Percentiles rank a stretch among this genome's conserved stretches.
phyloP scores from a whole-genome alignment of 2,113 vertebrate genomes.

The Clinocottus analis region DNA sequence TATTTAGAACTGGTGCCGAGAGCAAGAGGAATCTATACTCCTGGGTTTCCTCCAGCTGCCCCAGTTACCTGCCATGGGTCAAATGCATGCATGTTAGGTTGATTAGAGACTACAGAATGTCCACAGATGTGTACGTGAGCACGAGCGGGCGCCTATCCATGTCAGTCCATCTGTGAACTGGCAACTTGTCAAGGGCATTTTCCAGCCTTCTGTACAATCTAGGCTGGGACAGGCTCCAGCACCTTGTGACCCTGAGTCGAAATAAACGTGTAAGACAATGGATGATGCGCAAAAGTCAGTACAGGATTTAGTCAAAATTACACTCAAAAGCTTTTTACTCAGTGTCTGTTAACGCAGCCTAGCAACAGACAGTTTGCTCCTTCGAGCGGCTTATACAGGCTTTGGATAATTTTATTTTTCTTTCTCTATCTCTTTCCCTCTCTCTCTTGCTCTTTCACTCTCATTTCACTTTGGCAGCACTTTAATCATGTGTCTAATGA shows the following conservation, averaged over 20 bases:
- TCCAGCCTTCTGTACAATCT: conserved; percentile 40
- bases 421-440: neutral
- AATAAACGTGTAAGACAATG: conserved; percentile 45
- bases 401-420: conserved; percentile 43
- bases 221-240: conserved; percentile 48
- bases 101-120: conserved; percentile 28
- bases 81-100: conserved; percentile 2
- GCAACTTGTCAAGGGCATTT: conserved; percentile 57
- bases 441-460: conserved; percentile 7
- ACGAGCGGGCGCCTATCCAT: conserved; percentile 21
- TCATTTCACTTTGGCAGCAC: conserved; percentile 41
- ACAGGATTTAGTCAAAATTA: conserved; percentile 47
- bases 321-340: conserved; percentile 42
- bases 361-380: conserved; percentile 54
- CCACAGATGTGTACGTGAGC: conserved; percentile 33
- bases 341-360: conserved; percentile 36
- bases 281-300: conserved; percentile 50
- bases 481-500: conserved; percentile 41
- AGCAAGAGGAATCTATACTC: conserved; percentile 6
- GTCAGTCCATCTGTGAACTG: conserved; percentile 54
- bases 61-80: conserved; percentile 28
- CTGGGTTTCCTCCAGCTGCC: conserved; percentile 24
- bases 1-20: neutral
- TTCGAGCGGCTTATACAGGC: conserved; percentile 19
- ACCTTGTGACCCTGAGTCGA: conserved; percentile 42